phyloP scores from a whole-genome alignment of 2,113 vertebrate genomes.

The Corythaixoides concolor region DNA sequence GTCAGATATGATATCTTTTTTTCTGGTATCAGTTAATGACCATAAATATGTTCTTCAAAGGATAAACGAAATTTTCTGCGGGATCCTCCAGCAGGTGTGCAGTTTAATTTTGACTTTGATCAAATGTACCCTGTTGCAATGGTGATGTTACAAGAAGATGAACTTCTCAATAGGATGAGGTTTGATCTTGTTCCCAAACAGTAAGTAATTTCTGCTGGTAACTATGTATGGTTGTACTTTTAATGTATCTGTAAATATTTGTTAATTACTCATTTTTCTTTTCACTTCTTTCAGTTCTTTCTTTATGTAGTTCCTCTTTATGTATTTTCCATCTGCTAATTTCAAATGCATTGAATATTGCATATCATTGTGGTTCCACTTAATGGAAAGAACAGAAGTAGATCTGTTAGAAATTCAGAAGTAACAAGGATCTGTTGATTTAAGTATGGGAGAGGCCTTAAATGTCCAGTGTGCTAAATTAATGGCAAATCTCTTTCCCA shows the following conservation, averaged over 20 bases:
- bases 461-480: not conserved
- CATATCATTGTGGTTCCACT: not conserved
- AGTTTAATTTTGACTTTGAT: constrained; percentile 92
- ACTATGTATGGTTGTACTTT: not conserved
- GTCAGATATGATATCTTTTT: not conserved
- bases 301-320: not conserved
- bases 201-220: constrained; percentile 74
- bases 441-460: not conserved
- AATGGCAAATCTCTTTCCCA: not conserved
- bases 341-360: not conserved
- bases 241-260: not conserved
- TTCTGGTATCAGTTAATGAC: not conserved
- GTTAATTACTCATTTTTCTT: not conserved
- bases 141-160: constrained; percentile 93
- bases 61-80: constrained; percentile 92
- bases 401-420: not conserved
- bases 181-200: constrained; percentile 94
- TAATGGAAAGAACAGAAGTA: not conserved
- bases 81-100: constrained; percentile 90
- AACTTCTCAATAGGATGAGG: constrained; percentile 92
- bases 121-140: constrained; percentile 90
- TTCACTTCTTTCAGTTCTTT: not conserved
- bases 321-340: not conserved
- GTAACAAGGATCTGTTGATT: not conserved
- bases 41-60: constrained; percentile 69